These are phyloP conservation scores for Nixonia krombeini DNA, from an alignment of 1,140 invertebrate species.

Conservation along the genomic window DNA sequence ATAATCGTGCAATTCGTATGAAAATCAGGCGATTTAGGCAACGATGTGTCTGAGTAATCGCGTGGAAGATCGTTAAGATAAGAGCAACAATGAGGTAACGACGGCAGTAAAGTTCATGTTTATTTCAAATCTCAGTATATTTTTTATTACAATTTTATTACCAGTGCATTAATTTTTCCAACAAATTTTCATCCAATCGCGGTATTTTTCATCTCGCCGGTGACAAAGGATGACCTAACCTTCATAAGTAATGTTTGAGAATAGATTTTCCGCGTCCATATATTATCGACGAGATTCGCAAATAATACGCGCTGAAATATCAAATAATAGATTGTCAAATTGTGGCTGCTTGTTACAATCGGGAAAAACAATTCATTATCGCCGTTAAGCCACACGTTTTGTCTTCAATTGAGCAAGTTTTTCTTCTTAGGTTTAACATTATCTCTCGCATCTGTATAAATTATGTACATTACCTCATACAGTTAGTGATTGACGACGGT, in stretches of 20 bases:
- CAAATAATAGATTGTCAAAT: slow-evolving; percentile 2
- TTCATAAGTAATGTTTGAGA: slow-evolving; percentile 6
- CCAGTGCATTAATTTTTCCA: not conserved
- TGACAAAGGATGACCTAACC: slow-evolving; percentile 18
- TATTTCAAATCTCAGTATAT: no score
- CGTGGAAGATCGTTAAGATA: not conserved
- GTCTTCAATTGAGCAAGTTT: slow-evolving; percentile 2
- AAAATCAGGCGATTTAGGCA: no score
- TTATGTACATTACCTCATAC: no score
- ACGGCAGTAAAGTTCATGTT: no score
- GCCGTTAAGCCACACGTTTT: not conserved
- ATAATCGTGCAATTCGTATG: no score
- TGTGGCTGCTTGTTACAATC: no score
- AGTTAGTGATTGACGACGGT: no score
- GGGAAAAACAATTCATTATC: slow-evolving; percentile 10
- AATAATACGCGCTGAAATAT: not conserved
- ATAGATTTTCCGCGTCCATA: slow-evolving; percentile 9
- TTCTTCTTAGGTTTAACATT: not conserved
- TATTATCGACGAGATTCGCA: slow-evolving; percentile 15
- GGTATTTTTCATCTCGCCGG: slow-evolving; percentile 1
- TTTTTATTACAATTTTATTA: not conserved
- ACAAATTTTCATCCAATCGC: not conserved
- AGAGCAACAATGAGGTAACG: no score
- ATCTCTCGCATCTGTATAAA: not conserved
- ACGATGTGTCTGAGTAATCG: no score